Percentiles rank a stretch among this genome's conserved stretches.
Evolutionary conservation across 2,888 invertebrate genomes (phyloP).

Genomic region (Spisula solida): DNA sequence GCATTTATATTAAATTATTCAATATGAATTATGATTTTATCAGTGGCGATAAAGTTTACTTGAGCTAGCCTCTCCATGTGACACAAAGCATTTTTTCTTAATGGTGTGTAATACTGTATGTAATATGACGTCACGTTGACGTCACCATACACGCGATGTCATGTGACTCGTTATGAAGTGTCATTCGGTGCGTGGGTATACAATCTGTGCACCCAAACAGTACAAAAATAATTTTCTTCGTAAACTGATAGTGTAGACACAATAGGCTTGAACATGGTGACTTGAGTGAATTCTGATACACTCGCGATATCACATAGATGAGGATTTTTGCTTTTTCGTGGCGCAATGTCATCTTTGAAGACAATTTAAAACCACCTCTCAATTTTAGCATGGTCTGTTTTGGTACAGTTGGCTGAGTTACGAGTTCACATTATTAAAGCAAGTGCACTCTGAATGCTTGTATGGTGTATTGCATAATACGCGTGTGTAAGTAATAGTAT

Average conservation of each 20-base stretch:
- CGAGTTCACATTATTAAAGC: not conserved
- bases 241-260: not conserved
- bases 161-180: not conserved
- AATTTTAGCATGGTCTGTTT: not conserved
- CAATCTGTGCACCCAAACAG: not conserved
- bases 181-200: not conserved
- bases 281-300: slow-evolving; percentile 7
- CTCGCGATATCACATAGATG: not conserved
- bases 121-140: not conserved
- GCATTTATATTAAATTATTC: not conserved
- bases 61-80: not conserved
- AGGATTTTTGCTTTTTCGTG: not conserved
- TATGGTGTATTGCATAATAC: too few species aligned
- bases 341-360: not conserved
- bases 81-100: not conserved
- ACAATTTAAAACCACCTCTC: not conserved
- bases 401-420: not conserved
- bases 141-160: not conserved
- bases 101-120: not conserved
- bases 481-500: too few species aligned
- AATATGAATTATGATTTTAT: not conserved
- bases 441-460: not conserved
- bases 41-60: not conserved
- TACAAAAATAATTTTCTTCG: not conserved
- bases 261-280: not conserved